Evolutionary conservation across 2,888 invertebrate genomes (phyloP).

Genomic region (Hyppa rectilinea): DNA sequence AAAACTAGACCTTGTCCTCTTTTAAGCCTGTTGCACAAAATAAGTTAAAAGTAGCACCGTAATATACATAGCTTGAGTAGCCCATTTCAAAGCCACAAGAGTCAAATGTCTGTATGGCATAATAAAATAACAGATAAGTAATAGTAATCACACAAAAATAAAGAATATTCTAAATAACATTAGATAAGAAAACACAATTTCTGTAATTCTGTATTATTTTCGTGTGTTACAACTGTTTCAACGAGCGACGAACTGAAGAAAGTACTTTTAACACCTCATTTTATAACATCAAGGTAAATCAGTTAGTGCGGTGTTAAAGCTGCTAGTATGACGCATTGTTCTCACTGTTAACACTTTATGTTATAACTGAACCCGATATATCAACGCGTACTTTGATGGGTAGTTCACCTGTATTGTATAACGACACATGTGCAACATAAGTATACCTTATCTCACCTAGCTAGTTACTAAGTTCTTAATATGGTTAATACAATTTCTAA

Average conservation of each 20-base stretch:
- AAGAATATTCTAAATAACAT: not conserved
- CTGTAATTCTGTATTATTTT: slow-evolving; percentile 4
- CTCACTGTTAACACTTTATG: slow-evolving; percentile 35
- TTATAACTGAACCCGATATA: slow-evolving; percentile 45
- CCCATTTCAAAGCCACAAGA: slow-evolving; percentile 30
- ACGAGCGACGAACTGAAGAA: slow-evolving; percentile 21
- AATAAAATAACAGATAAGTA: not conserved
- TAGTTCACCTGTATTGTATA: slow-evolving; percentile 6
- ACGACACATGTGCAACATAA: not conserved
- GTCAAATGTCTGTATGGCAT: slow-evolving; percentile 13
- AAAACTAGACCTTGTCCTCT: not conserved
- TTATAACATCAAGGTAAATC: slow-evolving; percentile 39
- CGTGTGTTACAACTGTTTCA: slow-evolving; percentile 6
- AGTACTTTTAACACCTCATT: slow-evolving; percentile 17
- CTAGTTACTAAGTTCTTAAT: slow-evolving; percentile 22
- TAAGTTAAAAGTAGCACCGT: no score
- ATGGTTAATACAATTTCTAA: slow-evolving; percentile 26
- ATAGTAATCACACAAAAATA: not conserved
- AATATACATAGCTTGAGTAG: not conserved
- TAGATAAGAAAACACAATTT: not conserved
- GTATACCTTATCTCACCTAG: not conserved
- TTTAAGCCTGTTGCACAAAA: no score
- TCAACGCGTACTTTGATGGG: slow-evolving; percentile 20
- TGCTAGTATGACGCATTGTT: slow-evolving; percentile 48
- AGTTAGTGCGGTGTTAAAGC: slow-evolving; percentile 19